These are phyloP conservation scores for Phaethornis superciliosus DNA, from an alignment of 2,113 vertebrate species.

Conservation along the genomic window DNA sequence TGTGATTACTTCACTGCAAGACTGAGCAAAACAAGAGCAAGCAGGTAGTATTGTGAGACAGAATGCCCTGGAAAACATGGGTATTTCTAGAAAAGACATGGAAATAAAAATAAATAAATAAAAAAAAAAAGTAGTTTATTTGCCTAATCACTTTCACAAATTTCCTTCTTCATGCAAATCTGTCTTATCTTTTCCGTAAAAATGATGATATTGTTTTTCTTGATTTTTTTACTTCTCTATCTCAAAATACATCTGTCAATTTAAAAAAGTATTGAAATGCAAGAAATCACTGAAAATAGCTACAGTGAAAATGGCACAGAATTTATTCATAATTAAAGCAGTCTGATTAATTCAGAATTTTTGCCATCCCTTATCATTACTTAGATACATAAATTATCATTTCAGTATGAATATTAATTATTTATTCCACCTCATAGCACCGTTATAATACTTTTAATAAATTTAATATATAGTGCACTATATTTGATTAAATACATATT, in stretches of 20 bases:
- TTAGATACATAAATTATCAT: neutral
- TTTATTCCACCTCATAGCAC: neutral
- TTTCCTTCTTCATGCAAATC: neutral
- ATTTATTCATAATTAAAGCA: neutral
- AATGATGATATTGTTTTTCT: neutral
- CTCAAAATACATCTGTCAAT: neutral
- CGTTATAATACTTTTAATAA: neutral
- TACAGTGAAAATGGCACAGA: neutral
- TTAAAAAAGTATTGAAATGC: neutral
- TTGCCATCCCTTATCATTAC: neutral
- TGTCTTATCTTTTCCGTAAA: neutral
- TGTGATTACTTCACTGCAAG: neutral
- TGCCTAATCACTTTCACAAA: neutral
- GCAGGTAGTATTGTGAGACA: neutral
- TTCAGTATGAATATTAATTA: neutral
- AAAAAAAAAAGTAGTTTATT: neutral
- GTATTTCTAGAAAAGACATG: neutral
- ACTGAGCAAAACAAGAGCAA: neutral
- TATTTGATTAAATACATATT: neutral
- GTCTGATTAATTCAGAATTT: neutral
- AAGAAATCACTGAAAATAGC: neutral
- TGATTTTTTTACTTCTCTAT: neutral
- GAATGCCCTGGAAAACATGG: neutral
- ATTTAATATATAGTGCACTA: neutral
- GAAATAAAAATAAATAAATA: neutral